These are phyloP conservation scores for Calliphora vicina DNA, from an alignment of 1,140 invertebrate genomes.

Conservation along the genomic window DNA sequence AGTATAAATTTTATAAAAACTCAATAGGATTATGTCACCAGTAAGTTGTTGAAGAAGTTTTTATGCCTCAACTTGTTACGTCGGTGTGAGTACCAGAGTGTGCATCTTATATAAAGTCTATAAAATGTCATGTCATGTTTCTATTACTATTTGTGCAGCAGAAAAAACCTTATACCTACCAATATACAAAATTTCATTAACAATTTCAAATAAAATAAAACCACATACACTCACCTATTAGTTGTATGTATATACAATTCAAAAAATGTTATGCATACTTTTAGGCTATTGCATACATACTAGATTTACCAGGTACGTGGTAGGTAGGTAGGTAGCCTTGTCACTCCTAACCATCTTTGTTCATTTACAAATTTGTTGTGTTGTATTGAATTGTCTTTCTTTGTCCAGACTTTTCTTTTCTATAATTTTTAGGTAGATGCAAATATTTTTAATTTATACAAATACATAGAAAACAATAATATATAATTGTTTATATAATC, in stretches of 20 bases:
- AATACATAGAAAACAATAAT: background rate
- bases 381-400: background rate
- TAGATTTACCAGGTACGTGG: too few species aligned
- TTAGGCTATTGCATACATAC: background rate
- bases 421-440: too few species aligned
- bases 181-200: background rate
- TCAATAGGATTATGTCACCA: constrained; percentile 16
- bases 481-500: constrained; percentile 2
- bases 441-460: too few species aligned
- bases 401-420: too few species aligned
- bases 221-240: background rate
- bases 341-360: too few species aligned
- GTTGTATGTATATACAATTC: background rate
- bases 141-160: too few species aligned
- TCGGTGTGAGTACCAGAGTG: too few species aligned
- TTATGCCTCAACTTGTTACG: too few species aligned
- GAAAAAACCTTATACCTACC: constrained; percentile 2
- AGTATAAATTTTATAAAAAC: constrained; percentile 6
- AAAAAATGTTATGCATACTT: background rate
- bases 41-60: background rate
- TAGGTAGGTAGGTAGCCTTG: too few species aligned
- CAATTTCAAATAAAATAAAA: background rate
- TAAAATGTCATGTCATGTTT: background rate
- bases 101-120: background rate
- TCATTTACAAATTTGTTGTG: background rate